These are phyloP conservation scores for Babyrousa celebensis DNA, from an alignment of 2,797 vertebrate species.

Conservation along the genomic window DNA sequence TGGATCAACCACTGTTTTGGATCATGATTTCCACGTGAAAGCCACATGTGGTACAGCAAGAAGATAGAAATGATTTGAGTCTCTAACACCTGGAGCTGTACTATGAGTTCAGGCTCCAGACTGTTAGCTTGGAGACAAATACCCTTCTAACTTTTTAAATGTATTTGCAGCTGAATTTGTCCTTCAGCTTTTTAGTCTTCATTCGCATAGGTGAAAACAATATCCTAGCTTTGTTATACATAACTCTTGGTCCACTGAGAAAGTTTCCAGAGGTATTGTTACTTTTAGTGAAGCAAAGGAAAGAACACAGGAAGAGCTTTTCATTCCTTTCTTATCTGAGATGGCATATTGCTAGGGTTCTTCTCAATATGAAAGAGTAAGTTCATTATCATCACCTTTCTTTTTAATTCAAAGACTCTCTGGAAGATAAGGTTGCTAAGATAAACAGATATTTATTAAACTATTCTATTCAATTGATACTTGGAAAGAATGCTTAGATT, in stretches of 20 bases:
- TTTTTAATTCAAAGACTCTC: slow-evolving; percentile 40
- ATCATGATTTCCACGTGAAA: neutral
- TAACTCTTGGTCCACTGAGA: neutral
- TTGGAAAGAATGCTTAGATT: slow-evolving; percentile 49
- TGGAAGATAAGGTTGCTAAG: neutral
- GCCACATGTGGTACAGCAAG: accelerated
- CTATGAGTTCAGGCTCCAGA: neutral
- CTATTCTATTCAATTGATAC: neutral
- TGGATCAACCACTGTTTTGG: neutral
- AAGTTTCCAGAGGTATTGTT: slow-evolving; percentile 19
- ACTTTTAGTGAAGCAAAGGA: slow-evolving; percentile 48
- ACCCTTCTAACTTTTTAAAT: slow-evolving; percentile 2
- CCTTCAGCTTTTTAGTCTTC: neutral
- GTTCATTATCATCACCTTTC: slow-evolving; percentile 3
- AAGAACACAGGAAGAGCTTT: neutral
- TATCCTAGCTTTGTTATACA: slow-evolving; percentile 27
- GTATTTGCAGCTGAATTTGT: neutral
- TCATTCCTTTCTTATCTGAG: neutral
- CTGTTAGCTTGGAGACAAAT: neutral
- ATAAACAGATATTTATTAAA: slow-evolving; percentile 18
- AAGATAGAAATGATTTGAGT: neutral
- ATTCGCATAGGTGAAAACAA: neutral
- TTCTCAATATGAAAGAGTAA: slow-evolving; percentile 53
- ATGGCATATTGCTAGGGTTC: neutral
- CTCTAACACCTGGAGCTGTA: neutral